Base-by-base conservation (phyloP, 2,797 vertebrate genomes). In the Staurois parvus region DNA sequence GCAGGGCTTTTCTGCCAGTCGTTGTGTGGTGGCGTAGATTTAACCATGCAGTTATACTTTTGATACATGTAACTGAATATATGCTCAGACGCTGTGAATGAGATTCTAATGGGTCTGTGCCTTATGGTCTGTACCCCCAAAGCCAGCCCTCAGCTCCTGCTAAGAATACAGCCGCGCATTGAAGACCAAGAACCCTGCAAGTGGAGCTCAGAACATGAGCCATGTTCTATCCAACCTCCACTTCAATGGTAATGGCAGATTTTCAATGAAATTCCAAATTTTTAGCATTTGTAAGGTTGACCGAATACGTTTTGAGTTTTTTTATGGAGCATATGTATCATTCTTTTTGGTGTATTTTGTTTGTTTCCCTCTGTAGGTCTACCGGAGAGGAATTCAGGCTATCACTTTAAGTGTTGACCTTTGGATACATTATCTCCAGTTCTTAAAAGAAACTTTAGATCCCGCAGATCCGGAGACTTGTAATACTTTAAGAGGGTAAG, bases 331-430 rank as follows among this genome's bases (percentile, higher is more conserved):
- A 19, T 62, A 42, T 52, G 40, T 83, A 73, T 86, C 69, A 87
- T 78, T 83, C 68, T 40, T n/a, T 66, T 86, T 74, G 80, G 52
- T 72, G 40, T 68, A 3, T 73, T 70, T 94, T 91, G 91, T 88
- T 29, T 89, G 12, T 75, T 92, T 90, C 93, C 93, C 90, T 92
- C 87, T 74, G 2, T 92, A 99, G 98, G 98, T 99, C 12, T 99
- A 99, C 93, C 96, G 98, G 72, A 95, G 97, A 91, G 98, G 98
- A 75, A 95, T 99, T 88, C 98, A 99, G 94, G 98, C 96, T 87
- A 98, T 99, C 90, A 98, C 98, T 87, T 96, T 99, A 90, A 99
- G 98, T 88, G 98, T 99, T 90, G 98, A 99, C 90, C 95, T 99
- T 84, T 99, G 98, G 98, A 94, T 99, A 88, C 98, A 99, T 91